A percentile compares a stretch with the other conserved stretches of the same genome.
Evolutionary conservation across 1,140 invertebrate species (phyloP).

Genomic region (Steinernema feltiae): DNA sequence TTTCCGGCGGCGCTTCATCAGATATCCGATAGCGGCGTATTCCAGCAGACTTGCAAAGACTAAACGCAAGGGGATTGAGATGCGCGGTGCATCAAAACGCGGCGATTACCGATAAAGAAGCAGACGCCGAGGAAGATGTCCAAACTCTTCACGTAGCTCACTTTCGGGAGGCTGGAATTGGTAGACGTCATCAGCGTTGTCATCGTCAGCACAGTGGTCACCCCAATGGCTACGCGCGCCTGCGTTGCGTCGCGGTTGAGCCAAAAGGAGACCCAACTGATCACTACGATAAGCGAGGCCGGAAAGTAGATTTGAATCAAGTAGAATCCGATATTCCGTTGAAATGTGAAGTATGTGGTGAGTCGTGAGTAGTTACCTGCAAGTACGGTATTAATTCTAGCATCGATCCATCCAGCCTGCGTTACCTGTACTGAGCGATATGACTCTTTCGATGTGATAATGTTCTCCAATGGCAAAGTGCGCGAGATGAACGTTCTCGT

Average conservation of each 20-base stretch:
- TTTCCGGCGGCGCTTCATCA: slow-evolving; percentile 50
- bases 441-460: slow-evolving; percentile 79
- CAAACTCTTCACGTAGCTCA: slow-evolving; percentile 55
- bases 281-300: slow-evolving; percentile 79
- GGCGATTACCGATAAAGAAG: slow-evolving; percentile 54
- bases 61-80: slow-evolving; percentile 18
- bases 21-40: slow-evolving; percentile 54
- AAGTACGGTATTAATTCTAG: slow-evolving; percentile 32
- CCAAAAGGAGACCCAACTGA: slow-evolving; percentile 71
- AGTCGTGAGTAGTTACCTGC: slow-evolving; percentile 93
- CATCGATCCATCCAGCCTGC: slow-evolving; percentile 5
- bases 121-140: slow-evolving; percentile 58
- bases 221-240: slow-evolving; percentile 80
- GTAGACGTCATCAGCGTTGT: slow-evolving; percentile 58
- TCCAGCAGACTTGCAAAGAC: slow-evolving; percentile 54
- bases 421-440: slow-evolving; percentile 82
- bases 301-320: slow-evolving; percentile 98
- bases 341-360: slow-evolving; percentile 94
- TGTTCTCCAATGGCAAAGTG: slow-evolving; percentile 89
- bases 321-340: slow-evolving; percentile 96
- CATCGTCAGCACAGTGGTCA: slow-evolving; percentile 55
- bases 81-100: not conserved
- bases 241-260: slow-evolving; percentile 87
- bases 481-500: slow-evolving; percentile 61
- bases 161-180: slow-evolving; percentile 56